These are phyloP conservation scores for Gallinago stenura DNA, from an alignment of 2,797 vertebrate genomes.

Conservation along the genomic window DNA sequence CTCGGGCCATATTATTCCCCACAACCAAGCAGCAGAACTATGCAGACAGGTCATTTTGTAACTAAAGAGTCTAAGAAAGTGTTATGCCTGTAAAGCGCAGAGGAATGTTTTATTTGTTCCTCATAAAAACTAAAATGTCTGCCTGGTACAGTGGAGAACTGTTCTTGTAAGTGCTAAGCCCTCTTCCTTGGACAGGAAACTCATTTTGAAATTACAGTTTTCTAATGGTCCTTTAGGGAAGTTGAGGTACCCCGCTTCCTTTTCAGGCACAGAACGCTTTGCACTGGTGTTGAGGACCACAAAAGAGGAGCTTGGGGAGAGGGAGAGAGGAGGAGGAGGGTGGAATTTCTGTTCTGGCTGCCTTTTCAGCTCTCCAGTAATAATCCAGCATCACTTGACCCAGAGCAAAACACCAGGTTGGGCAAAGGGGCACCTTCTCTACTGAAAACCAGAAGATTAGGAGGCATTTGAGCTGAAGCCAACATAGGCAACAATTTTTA, in stretches of 20 bases:
- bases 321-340: not conserved
- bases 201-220: constrained; percentile 67
- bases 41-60: constrained; percentile 28
- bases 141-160: constrained; percentile 41
- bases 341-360: constrained; percentile 11
- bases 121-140: constrained; percentile 68
- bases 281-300: not conserved
- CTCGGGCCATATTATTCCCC: constrained; percentile 10
- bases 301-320: constrained; percentile 7
- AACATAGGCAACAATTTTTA: not conserved
- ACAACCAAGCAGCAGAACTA: constrained; percentile 2
- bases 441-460: not conserved
- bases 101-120: constrained; percentile 73
- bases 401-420: not conserved
- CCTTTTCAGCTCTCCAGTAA: not conserved
- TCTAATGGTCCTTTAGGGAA: constrained; percentile 70
- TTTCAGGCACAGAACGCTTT: constrained; percentile 20
- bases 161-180: constrained; percentile 59
- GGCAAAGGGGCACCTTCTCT: not conserved
- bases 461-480: not conserved
- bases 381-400: not conserved
- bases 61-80: constrained; percentile 62
- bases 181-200: constrained; percentile 66
- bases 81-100: constrained; percentile 56
- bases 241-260: constrained; percentile 61